Evolutionary conservation across 2,797 vertebrate species (phyloP).

Genomic region (Notolepis coatsorum): DNA sequence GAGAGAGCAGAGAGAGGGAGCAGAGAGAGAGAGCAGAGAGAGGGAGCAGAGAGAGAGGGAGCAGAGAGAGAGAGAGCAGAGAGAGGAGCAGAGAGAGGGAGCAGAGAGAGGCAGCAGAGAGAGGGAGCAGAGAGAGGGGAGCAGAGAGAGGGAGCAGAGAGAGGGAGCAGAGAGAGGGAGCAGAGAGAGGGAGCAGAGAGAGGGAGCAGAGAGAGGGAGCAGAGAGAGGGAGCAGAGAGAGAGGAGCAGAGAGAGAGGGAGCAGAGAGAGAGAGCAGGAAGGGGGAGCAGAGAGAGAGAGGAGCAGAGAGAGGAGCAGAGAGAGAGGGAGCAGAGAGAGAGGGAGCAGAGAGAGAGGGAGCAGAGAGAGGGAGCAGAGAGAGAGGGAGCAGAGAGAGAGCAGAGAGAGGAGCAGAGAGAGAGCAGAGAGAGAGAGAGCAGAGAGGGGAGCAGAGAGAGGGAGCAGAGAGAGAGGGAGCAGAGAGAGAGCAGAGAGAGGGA

Average conservation of each 20-base stretch:
- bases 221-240: slow-evolving; percentile 12
- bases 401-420: slow-evolving; percentile 61
- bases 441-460: no score
- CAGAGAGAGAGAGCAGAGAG: background rate
- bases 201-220: slow-evolving; percentile 47
- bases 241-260: slow-evolving; percentile 21
- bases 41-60: background rate
- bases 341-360: slow-evolving; percentile 41
- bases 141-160: slow-evolving; percentile 1
- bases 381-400: background rate
- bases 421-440: slow-evolving; percentile 41
- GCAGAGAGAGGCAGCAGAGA: slow-evolving; percentile 57
- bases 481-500: slow-evolving; percentile 1
- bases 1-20: slow-evolving; percentile 18
- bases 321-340: slow-evolving; percentile 43
- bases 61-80: no score
- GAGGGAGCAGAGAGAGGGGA: background rate
- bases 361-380: background rate
- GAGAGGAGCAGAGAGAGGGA: background rate
- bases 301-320: slow-evolving; percentile 62
- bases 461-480: no score
- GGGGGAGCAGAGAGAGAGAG: no score
- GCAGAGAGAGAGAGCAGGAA: background rate
- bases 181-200: slow-evolving; percentile 27
- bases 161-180: slow-evolving; percentile 12